Evolutionary conservation across 2,113 vertebrate species (phyloP).

Genomic region (Gavialis gangeticus): DNA sequence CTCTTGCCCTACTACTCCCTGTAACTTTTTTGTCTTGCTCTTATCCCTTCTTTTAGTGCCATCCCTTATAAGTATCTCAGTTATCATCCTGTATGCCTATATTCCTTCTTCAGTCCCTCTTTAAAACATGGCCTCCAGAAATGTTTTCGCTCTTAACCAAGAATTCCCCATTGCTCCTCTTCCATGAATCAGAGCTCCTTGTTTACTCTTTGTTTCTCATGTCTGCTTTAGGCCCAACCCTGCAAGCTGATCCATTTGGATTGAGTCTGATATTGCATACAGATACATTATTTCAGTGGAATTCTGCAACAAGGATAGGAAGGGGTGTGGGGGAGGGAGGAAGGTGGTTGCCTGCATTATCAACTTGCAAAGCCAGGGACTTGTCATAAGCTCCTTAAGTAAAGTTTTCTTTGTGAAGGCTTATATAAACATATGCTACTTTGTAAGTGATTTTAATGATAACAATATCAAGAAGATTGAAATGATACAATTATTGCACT

Average conservation of each 20-base stretch:
- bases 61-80: not conserved
- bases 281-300: too few species aligned
- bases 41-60: not conserved
- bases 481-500: not conserved
- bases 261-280: too few species aligned
- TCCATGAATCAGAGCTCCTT: not conserved
- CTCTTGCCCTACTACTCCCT: not conserved
- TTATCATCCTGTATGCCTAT: not conserved
- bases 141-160: not conserved
- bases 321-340: too few species aligned
- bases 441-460: not conserved
- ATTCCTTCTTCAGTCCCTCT: not conserved
- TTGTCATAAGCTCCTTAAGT: not conserved
- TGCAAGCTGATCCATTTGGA: too few species aligned
- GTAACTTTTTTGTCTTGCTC: not conserved
- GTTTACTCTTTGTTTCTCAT: not conserved
- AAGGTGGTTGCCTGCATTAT: too few species aligned
- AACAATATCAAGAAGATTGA: not conserved
- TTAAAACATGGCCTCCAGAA: not conserved
- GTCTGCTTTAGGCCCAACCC: not conserved
- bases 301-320: too few species aligned
- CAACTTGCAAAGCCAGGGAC: rapidly evolving
- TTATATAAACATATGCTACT: not conserved
- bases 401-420: not conserved
- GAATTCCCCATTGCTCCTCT: not conserved